Base-by-base conservation (phyloP, 2,113 vertebrate genomes). In the Pelecanoides urinatrix region DNA sequence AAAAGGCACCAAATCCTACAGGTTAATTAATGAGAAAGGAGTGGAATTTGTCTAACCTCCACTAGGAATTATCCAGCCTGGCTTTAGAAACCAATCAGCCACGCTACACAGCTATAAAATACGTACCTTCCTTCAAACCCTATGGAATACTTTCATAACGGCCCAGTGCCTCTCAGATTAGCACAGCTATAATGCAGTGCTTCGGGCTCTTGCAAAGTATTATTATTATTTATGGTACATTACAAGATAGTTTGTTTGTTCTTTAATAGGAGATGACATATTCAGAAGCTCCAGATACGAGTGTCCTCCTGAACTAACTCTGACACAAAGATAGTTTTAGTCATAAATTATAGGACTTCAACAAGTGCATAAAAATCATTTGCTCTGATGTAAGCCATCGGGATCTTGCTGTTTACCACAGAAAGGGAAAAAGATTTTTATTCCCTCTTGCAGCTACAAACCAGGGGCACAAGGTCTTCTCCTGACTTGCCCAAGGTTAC, bases 21-120 rank as follows among this genome's bases (percentile, higher is more conserved):
- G 91, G 89, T 91, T 95, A 90, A 96, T 92, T 96, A 94, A 79
- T 14, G 74, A 92, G 89, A 82, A 91, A 86, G 86, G 91, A 92
- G 81, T 80, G 58, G 66, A 91, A 87, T 86, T 91, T 79, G 49
- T 90, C 77, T 94, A 96, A 95, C 89, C 95, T 94, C 77, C 85
- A 14, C 66, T 40, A 91, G 89, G 84, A 94, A 94, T 94, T 79
- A 85, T 3, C n/a, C 84, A 94, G 87, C 74, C 36, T 79, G 66
- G 29, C 84, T 96, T 94, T 82, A 76, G 34, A 97, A 95, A 82
- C 70, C 84, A 68, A 97, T 91, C 95, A 95, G 70, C 84, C 66
- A 78, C 5, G 32, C 86, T 95, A 7, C 58, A 23, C 49, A 81
- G 75, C 92, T 40, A 61, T 6, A 59, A 67, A 47, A 81, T 11